Base-by-base conservation (phyloP, 1,140 invertebrate species). In the Delia radicum region DNA sequence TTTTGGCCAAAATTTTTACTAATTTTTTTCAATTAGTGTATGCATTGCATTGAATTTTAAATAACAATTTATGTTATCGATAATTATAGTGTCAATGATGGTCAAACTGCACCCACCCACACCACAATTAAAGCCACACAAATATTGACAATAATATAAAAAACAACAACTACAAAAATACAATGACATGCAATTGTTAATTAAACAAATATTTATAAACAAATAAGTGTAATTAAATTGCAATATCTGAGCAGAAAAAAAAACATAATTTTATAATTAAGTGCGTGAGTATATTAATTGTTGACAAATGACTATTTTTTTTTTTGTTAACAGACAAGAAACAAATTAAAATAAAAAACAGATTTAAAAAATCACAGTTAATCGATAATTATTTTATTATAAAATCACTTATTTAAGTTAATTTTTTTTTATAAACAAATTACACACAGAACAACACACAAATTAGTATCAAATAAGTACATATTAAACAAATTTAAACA, bases 151-250 rank as follows among this genome's bases (percentile, higher is more conserved):
- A 6, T 21, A 55, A 55, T 21, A 55, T 21, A 7, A n/a, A 55
- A 13, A 55, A 6, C 3, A 48, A 48, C 15, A 55, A 21, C 12
- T 2, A 55, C 48, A 55, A 55, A 21, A 55, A 27, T 42, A 6
- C 31, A 73, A 73, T 73, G 37, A 73, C 31, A 73, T 26, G 29
- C 27, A 67, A 67, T 67, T 67, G 63, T 28, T 42, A 73, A 42
- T 37, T 42, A 46, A 73, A 73, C 26, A 42, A 37, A 37, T 73
- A 27, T 73, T 28, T 24, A 73, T 37, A 55, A 73, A 26, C 31
- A 73, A 73, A 73, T 37, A 73, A 67, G 27, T 33, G 63, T 67
- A 28, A 33, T 67, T 67, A 67, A 67, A 67, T 67, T 67, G 63
- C 63, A 33, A 29, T 67, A 67, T 67, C 63, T 28, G 48, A 4